Conservation (phyloP, 2,113 vertebrate genomes). For the human region DNA sequence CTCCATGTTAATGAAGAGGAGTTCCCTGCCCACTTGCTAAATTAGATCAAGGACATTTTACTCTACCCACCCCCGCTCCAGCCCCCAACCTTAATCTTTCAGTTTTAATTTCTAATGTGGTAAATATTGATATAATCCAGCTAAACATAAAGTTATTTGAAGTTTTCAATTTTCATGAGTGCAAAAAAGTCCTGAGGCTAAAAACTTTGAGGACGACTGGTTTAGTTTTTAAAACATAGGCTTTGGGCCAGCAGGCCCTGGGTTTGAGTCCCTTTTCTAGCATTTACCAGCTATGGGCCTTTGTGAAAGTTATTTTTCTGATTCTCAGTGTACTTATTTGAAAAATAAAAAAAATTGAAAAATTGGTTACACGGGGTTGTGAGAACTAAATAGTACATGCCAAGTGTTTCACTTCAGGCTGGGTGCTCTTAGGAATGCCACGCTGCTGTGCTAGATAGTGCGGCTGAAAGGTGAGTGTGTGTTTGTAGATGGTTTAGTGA, state of each 20-base stretch:
- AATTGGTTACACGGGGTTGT: too few relatives aligned
- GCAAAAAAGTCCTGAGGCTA: neutral
- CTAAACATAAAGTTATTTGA: neutral
- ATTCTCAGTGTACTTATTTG: neutral
- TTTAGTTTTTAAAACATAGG: neutral
- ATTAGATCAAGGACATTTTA: neutral
- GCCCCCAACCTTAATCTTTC: neutral
- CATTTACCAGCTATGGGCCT: neutral
- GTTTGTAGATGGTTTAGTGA: neutral
- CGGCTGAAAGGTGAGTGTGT: rapidly evolving
- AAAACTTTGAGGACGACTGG: neutral
- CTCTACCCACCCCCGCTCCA: neutral
- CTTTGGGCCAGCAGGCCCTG: neutral
- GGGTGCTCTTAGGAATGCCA: neutral
- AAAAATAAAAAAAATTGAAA: neutral
- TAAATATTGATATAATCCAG: neutral
- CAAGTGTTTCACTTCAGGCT: neutral
- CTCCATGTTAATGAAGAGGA: neutral
- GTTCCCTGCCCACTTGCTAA: neutral
- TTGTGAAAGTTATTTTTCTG: neutral
- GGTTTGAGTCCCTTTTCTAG: neutral
- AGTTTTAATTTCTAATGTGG: neutral
- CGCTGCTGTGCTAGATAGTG: neutral
- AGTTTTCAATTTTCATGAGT: neutral
- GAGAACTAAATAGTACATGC: neutral